Percentiles rank a stretch among this genome's conserved stretches.
These are phyloP conservation scores for Pomacea canaliculata DNA, from an alignment of 2,888 invertebrate species.

Conservation along the genomic window DNA sequence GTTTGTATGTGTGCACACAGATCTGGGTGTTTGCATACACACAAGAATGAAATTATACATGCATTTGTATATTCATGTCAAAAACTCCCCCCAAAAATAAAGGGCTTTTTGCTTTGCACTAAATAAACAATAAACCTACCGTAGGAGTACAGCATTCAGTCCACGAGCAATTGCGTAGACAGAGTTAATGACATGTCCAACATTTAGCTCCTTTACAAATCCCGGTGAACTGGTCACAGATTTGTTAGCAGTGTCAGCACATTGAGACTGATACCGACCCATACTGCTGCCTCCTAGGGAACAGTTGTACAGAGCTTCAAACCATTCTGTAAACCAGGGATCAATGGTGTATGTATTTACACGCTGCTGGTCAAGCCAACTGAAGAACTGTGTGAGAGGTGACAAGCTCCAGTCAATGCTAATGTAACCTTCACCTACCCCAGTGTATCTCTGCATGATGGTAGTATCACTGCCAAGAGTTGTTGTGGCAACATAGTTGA, in stretches of 20 bases:
- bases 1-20: too few relatives aligned
- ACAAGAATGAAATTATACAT: too few relatives aligned
- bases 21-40: too few relatives aligned
- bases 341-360: conserved; percentile 47
- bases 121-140: background rate
- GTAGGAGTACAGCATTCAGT: conserved; percentile 47
- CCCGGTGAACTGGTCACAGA: conserved; percentile 39
- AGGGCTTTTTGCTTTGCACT: too few relatives aligned
- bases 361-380: conserved; percentile 44
- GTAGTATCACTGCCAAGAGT: conserved; percentile 39
- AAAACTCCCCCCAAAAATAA: too few relatives aligned
- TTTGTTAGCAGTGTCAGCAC: conserved; percentile 24
- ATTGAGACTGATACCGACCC: conserved; percentile 11
- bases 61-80: too few relatives aligned
- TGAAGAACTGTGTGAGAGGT: conserved; percentile 29
- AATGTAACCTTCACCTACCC: conserved; percentile 51
- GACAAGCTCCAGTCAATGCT: conserved; percentile 31
- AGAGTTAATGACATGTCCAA: conserved; percentile 53
- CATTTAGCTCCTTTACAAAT: conserved; percentile 36
- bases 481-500: conserved; percentile 55
- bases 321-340: conserved; percentile 65
- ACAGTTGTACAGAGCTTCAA: conserved; percentile 52
- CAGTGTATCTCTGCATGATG: conserved; percentile 47
- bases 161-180: conserved; percentile 57
- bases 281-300: conserved; percentile 39